phyloP scores from a whole-genome alignment of 35 echinoderm and acorn worm genomes.

The Nesometra sesokonis region DNA sequence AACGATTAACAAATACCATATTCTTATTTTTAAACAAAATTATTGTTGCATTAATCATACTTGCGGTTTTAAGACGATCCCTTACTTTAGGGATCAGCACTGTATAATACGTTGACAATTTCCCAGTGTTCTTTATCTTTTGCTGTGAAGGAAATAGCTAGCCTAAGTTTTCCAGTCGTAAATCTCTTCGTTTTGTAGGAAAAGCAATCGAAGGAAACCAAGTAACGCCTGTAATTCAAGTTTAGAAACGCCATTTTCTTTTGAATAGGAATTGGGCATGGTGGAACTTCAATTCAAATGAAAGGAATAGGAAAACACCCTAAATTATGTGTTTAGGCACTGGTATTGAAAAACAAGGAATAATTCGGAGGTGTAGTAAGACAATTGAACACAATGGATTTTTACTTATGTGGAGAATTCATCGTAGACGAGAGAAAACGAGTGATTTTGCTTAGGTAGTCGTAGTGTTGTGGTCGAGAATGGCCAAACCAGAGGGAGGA shows the following conservation, averaged over 20 bases:
- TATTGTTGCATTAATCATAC: not conserved
- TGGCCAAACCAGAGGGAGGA: constrained; percentile 7
- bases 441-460: not conserved
- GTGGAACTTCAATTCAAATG: not conserved
- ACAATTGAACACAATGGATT: not conserved
- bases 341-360: not conserved
- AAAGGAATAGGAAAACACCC: not conserved
- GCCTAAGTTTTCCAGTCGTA: not conserved
- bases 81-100: not conserved
- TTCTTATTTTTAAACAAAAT: too few species aligned
- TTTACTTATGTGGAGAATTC: not conserved
- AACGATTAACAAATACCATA: too few species aligned
- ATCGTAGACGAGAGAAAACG: not conserved
- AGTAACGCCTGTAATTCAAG: not conserved
- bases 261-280: not conserved
- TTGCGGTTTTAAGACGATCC: not conserved
- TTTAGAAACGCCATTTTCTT: not conserved
- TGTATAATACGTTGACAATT: not conserved
- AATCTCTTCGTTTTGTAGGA: not conserved
- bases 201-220: not conserved
- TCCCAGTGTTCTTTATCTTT: not conserved
- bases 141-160: not conserved
- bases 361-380: not conserved
- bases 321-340: not conserved
- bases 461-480: not conserved